Percentiles rank a stretch among this genome's conserved stretches.
Conservation (phyloP, 2,797 vertebrate genomes). For the Halcyon smyrnensis region DNA sequence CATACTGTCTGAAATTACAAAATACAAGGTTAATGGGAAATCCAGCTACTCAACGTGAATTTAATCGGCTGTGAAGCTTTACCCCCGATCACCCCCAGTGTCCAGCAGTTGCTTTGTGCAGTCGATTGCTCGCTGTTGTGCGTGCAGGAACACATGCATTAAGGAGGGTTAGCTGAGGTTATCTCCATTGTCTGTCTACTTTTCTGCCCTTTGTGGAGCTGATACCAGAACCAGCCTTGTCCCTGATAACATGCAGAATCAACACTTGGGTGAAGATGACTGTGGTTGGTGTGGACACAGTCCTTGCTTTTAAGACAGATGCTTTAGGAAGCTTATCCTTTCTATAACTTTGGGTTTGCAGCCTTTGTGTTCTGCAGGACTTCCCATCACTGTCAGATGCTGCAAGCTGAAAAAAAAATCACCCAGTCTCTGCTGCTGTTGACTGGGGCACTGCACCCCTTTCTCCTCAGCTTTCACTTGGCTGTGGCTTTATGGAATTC, state of each 20-base stretch:
- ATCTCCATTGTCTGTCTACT: not conserved
- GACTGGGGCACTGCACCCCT: not conserved
- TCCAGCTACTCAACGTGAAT: not conserved
- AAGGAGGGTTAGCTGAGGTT: not conserved
- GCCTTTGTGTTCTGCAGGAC: not conserved
- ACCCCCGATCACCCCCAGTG: not conserved
- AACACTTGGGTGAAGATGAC: not conserved
- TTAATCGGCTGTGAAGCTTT: not conserved
- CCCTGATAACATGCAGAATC: not conserved
- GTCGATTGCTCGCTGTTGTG: not conserved
- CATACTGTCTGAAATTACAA: not conserved
- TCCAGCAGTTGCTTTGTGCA: not conserved
- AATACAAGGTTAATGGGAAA: not conserved
- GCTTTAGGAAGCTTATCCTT: not conserved
- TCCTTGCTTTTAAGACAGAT: not conserved
- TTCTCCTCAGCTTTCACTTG: constrained; percentile 19
- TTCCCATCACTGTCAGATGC: not conserved
- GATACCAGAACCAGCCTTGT: not conserved
- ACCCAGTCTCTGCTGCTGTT: not conserved
- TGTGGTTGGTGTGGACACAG: not conserved
- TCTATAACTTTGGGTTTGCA: not conserved
- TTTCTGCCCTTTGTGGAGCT: not conserved
- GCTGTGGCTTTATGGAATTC: not conserved
- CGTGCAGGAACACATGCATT: not conserved
- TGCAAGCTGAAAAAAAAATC: constrained; percentile 46